Evolutionary conservation across 53 echinoderm and acorn worm species (phyloP).

Genomic region (Arbacia lixula): DNA sequence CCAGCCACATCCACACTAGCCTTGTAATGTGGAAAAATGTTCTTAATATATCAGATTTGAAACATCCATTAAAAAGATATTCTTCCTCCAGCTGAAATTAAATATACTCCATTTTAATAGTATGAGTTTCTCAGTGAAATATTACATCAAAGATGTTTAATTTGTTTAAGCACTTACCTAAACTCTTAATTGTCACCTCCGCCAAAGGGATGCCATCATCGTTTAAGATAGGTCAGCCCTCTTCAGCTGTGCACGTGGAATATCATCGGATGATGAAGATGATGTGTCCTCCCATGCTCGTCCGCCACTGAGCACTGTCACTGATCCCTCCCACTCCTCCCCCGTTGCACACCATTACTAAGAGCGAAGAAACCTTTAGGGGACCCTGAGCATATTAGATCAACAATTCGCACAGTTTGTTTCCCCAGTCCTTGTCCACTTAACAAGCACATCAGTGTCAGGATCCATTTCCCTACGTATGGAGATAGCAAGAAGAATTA

Average conservation of each 20-base stretch:
- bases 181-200: not conserved
- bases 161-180: not conserved
- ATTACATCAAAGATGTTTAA: no score
- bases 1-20: no score
- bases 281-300: not conserved
- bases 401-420: not conserved
- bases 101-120: no score
- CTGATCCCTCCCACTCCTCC: not conserved
- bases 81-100: no score
- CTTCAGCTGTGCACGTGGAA: slow-evolving; percentile 1
- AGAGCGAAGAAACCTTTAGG: not conserved
- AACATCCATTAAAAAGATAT: no score
- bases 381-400: not conserved
- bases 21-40: no score
- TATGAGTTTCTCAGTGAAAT: no score
- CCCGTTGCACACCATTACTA: not conserved
- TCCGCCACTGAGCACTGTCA: not conserved
- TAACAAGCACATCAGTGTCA: slow-evolving; percentile 6
- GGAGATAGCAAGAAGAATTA: not conserved
- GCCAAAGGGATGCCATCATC: not conserved
- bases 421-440: slow-evolving; percentile 1
- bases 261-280: not conserved
- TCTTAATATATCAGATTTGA: no score
- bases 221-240: not conserved
- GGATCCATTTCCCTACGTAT: not conserved